Base-by-base conservation (phyloP, 1,140 invertebrate genomes). In the Brachionus koreanus region DNA sequence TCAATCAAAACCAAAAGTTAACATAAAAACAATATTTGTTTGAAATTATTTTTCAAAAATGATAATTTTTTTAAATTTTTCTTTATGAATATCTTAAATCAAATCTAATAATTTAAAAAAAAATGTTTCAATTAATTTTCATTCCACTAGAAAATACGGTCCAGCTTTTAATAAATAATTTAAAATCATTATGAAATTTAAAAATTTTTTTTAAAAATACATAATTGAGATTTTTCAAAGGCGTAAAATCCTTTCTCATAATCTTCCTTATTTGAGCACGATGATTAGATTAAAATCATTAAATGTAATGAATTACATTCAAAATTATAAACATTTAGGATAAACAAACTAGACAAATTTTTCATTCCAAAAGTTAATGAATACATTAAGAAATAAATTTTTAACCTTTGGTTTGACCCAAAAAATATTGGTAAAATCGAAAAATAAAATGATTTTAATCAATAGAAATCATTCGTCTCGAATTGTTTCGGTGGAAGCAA, bases 381-480 rank as follows among this genome's bases (percentile, higher is more conserved):
- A 69, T 39, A 37, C 13, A 39, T 16, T 69, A 69, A 69, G 65
- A 33, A 16, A 6, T 19, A 19, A n/a, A 9, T 39, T n/a, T 69
- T 39, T 69, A 69, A 19, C 37, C 37, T 12, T 39, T 39, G 12
- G 65, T 39, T 7, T 69, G 5, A 37, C 33, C 5, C 33, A 33
- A 5, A 33, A 9, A n/a, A 37, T 12, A 39, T 35, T 23, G n/a
- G 39, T 39, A 7, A 69, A 69, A 39, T 16, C 65, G 39, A 37
- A 37, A 10, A 19, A 19, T 37, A 19, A 19, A 69, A 69, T 69
- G 65, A 69, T 69, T 69, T 69, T 69, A 69, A 69, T 69, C 39
- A 42, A 69, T 12, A 39, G 5, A 23, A 69, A 69, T 39, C 19
- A 69, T 19, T 42, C 65, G 65, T 39, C 33, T 23, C 33, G 37